Conservation (phyloP, 2,113 vertebrate genomes). For the Blennius ocellaris region DNA sequence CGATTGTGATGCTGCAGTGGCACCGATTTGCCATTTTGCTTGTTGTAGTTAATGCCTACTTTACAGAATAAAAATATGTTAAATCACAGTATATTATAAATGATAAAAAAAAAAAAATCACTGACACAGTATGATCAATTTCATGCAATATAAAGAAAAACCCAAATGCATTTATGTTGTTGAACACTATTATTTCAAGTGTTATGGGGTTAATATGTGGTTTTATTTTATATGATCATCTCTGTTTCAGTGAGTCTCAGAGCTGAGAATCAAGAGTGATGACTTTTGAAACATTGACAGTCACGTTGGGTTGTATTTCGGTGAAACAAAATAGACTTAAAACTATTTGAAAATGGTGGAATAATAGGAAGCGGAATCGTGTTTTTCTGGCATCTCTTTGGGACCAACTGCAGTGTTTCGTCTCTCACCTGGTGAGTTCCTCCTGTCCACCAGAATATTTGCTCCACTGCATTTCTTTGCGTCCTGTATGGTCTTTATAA, state of each 20-base stretch:
- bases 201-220: too few species aligned
- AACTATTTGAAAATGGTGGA: not conserved
- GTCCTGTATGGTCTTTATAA: not conserved
- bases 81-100: too few species aligned
- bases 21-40: not conserved
- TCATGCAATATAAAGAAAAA: too few species aligned
- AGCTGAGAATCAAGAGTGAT: too few species aligned
- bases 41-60: not conserved
- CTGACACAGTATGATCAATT: too few species aligned
- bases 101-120: too few species aligned
- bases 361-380: conserved; percentile 12
- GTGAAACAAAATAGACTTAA: not conserved
- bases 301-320: not conserved
- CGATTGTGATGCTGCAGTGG: not conserved
- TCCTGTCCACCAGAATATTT: conserved; percentile 24
- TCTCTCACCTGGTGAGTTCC: conserved; percentile 32
- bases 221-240: too few species aligned
- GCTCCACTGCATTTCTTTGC: conserved; percentile 2
- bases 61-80: too few species aligned
- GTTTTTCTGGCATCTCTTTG: conserved; percentile 7
- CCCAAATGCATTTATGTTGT: too few species aligned
- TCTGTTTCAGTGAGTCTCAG: too few species aligned
- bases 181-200: too few species aligned
- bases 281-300: too few species aligned
- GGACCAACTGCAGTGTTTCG: conserved; percentile 9